Evolutionary conservation across 2,888 invertebrate species (phyloP), one percentile per base, ranked within the genome.

Genomic region (Orthosia cruda): DNA sequence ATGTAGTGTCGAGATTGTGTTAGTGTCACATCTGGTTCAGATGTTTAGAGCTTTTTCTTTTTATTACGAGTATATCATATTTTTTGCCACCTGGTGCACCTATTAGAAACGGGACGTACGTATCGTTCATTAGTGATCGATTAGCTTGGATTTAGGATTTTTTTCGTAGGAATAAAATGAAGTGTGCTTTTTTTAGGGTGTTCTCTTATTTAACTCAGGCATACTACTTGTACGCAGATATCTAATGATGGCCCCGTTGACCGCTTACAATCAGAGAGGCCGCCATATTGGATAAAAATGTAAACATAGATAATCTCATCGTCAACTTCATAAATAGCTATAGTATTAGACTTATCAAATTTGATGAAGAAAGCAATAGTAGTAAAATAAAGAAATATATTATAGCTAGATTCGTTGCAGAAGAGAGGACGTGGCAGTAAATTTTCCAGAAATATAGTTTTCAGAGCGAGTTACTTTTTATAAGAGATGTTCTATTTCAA

Each of bases 351-450:
- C 63, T 54, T 50, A 66, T 16, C 12, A 55, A 66, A 80, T 55
- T 58, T n/a, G 18, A 68, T 12, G 45, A 20, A 52, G 45, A 77
- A 66, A 70, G 13, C 47, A 9, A 5, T 20, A 49, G 54, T 18
- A 79, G 47, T 64, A 59, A 80, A 71, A 77, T 69, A 58, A 40
- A 82, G 49, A 65, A 69, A 50, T 68, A 59, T 81, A 81, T 63
- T 77, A 71, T 70, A 15, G 15, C 65, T 68, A 18, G 20, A 78
- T 55, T 63, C 54, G n/a, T 45, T 55, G 54, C 66, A 71, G 49
- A 66, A 77, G 50, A 32, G 57, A 49, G 26, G 40, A 32, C 45
- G 61, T 23, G 26, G 26, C 49, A 57, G 7, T 66, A 55, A 77
- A 71, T 65, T 74, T 63, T 47, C n/a, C 32, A 77, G 70, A 66